Evolutionary conservation across 2,888 invertebrate genomes (phyloP).

Genomic region (Tetropium fuscum): DNA sequence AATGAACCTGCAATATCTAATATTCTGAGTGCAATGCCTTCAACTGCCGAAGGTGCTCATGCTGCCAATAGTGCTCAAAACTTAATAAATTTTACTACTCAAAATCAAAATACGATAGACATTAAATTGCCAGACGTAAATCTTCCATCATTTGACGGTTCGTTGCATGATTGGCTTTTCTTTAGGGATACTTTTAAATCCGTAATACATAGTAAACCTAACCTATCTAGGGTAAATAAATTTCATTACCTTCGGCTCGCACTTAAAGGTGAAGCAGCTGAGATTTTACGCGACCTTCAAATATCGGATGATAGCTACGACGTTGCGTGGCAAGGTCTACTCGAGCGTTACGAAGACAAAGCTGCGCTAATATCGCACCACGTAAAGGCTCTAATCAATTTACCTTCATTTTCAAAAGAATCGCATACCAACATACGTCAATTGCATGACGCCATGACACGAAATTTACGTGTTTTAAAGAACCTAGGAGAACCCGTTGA

Average conservation of each 20-base stretch:
- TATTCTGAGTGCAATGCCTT: not conserved
- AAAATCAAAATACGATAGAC: not conserved
- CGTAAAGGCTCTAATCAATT: constrained; percentile 16
- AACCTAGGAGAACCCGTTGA: constrained; percentile 22
- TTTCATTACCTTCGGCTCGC: constrained; percentile 22
- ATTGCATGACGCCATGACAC: constrained; percentile 7
- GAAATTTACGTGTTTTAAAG: constrained; percentile 14
- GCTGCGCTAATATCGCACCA: constrained; percentile 16
- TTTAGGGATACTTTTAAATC: constrained; percentile 5
- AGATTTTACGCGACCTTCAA: constrained; percentile 20
- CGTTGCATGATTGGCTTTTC: constrained; percentile 5
- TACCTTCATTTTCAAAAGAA: constrained; percentile 13
- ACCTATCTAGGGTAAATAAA: constrained; percentile 24
- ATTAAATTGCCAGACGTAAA: constrained; percentile 16
- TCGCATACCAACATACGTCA: constrained; percentile 11
- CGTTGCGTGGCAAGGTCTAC: constrained; percentile 16
- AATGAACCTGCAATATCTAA: not conserved
- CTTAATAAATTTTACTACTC: not conserved
- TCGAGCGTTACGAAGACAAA: constrained; percentile 17
- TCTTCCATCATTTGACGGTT: constrained; percentile 14
- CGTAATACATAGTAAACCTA: constrained; percentile 2
- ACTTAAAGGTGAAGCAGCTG: constrained; percentile 23
- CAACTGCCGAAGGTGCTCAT: not conserved
- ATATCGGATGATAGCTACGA: constrained; percentile 18
- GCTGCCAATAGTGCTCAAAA: not conserved